Evolutionary conservation across 2,797 vertebrate genomes (phyloP), one percentile per base, ranked within the genome.

Genomic region (Anguilla anguilla): DNA sequence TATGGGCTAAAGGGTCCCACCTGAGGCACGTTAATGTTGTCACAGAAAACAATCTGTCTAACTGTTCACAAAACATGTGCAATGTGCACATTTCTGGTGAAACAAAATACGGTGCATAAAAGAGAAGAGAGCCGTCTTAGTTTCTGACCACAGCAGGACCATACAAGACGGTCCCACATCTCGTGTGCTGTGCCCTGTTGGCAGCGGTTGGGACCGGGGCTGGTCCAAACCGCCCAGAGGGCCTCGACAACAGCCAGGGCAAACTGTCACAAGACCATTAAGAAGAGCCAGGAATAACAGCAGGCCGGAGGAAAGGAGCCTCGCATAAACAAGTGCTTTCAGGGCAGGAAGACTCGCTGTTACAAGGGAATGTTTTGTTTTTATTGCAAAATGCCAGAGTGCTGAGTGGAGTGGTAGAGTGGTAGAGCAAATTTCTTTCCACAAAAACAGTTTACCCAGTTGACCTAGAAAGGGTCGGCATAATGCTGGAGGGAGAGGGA

Each of bases 381-480:
- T 83, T 25, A 28, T 46, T 25, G 77, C 59, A n/a, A 67, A 39
- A 87, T 59, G n/a, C 86, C 31, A 19, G 84, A 64, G 84, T 6
- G 11, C 83, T 35, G 39, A 72, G 61, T 28, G 22, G 25, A n/a
- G 61, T 51, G 31, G 79, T 35, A 25, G 19, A 19, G 17, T 19
- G 79, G 25, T 25, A 0, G 79, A n/a, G 25, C 22, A n/a, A 49
- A 39, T 46, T 19, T 82, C 22, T 19, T 22, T 82, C 88, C 81
- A 89, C 87, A 86, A 69, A 90, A 93, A 91, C 87, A 89, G 89
- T 93, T 92, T 90, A 91, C 77, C 85, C 81, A 90, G 53, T 89
- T 90, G 87, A 87, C 89, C 85, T 69, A 46, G 46, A 59, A 83
- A 83, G 43, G 57, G 22, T 74, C 7, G 9, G 69, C 31, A 35